Conservation (phyloP, 2,113 vertebrate species). For the Apodemus sylvaticus region DNA sequence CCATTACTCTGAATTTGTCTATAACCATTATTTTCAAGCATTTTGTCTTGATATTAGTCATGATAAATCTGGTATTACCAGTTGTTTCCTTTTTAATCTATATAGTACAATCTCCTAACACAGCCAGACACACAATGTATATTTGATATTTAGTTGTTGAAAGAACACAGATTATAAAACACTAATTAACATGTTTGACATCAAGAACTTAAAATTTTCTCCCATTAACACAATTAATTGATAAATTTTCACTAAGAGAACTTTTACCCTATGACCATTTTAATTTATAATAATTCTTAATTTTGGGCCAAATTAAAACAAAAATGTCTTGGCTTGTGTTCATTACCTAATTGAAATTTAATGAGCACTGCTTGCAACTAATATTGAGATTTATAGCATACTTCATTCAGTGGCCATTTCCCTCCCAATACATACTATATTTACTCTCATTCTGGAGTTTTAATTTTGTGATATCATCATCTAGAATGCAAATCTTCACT, state of each 20-base stretch:
- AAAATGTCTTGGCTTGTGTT: background rate
- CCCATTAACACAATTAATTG: background rate
- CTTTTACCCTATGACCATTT: background rate
- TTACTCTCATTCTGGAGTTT: background rate
- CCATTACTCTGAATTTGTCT: background rate
- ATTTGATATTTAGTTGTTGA: background rate
- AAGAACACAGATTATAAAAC: background rate
- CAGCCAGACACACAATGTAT: background rate
- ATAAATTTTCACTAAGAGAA: background rate
- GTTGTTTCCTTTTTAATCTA: background rate
- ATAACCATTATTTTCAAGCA: background rate
- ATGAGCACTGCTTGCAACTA: background rate
- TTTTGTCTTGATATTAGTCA: background rate
- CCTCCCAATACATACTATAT: background rate
- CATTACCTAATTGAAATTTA: background rate
- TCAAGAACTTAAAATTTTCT: background rate
- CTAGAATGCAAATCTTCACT: background rate
- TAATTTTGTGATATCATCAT: background rate
- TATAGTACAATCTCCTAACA: background rate
- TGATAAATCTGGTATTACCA: background rate
- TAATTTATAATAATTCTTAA: background rate
- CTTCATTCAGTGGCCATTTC: background rate
- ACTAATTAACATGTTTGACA: background rate
- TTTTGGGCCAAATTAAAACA: background rate
- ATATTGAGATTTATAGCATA: background rate